Percentiles rank a stretch among this genome's conserved stretches.
phyloP scores from a whole-genome alignment of 2,888 invertebrate genomes.

The Odontothrips loti region DNA sequence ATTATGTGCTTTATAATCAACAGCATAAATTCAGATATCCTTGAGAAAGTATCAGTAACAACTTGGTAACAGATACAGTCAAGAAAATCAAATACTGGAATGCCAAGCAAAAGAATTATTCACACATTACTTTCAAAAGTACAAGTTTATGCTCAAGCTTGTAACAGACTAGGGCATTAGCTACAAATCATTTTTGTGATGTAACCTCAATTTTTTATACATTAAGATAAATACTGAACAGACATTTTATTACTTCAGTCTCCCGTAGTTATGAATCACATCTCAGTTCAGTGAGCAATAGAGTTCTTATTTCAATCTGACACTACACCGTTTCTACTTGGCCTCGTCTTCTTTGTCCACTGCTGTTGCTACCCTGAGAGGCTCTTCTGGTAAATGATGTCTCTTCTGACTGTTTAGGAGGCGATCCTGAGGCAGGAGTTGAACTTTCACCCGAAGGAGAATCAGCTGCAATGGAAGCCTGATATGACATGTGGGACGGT shows the following conservation, averaged over 20 bases:
- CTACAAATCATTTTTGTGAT: background rate
- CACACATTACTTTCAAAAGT: background rate
- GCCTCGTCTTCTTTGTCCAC: background rate
- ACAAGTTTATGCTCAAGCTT: background rate
- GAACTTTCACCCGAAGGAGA: background rate
- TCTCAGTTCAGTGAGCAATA: background rate
- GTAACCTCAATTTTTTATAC: background rate
- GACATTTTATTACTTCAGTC: background rate
- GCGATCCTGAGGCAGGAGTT: background rate
- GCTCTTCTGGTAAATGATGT: background rate
- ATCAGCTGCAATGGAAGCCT: background rate
- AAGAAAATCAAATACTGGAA: conserved; percentile 5
- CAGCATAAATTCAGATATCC: background rate
- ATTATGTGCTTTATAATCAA: background rate
- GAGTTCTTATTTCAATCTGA: background rate
- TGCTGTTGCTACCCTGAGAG: background rate
- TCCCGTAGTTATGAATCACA: background rate
- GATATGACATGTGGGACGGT: conserved; percentile 2
- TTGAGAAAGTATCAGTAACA: no score
- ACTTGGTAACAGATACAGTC: no score
- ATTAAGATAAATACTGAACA: conserved; percentile 5
- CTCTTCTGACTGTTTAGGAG: background rate
- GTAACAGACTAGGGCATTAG: background rate
- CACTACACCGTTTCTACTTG: conserved; percentile 36
- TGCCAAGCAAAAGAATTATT: conserved; percentile 7